Evolutionary conservation across 2,797 vertebrate genomes (phyloP).

Genomic region (Denticeps clupeoides): DNA sequence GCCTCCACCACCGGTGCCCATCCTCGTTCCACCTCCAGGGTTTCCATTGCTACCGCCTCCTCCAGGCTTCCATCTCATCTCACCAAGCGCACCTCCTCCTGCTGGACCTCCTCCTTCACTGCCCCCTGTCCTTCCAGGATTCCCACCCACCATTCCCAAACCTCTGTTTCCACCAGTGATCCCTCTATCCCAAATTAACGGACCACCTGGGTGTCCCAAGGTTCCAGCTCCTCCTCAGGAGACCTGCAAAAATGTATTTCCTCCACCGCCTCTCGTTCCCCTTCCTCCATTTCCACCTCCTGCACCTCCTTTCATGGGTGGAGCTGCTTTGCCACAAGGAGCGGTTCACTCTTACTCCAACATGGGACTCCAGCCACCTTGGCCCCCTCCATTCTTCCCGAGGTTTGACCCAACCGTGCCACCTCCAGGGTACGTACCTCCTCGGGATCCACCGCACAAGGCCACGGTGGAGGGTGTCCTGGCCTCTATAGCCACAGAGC

Average conservation of each 20-base stretch:
- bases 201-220: slow-evolving; percentile 55
- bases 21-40: slow-evolving; percentile 62
- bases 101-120: slow-evolving; percentile 52
- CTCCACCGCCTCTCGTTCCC: slow-evolving; percentile 42
- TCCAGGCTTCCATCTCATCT: slow-evolving; percentile 57
- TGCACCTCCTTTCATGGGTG: slow-evolving; percentile 50
- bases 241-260: too few relatives aligned
- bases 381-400: slow-evolving; percentile 62
- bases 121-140: slow-evolving; percentile 53
- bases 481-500: slow-evolving; percentile 71
- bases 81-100: slow-evolving; percentile 49
- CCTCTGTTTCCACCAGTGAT: slow-evolving; percentile 60
- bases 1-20: slow-evolving; percentile 49
- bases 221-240: slow-evolving; percentile 50
- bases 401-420: slow-evolving; percentile 81
- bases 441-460: slow-evolving; percentile 67
- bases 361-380: slow-evolving; percentile 43
- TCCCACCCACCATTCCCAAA: slow-evolving; percentile 59
- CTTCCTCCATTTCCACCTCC: slow-evolving; percentile 10
- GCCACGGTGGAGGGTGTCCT: slow-evolving; percentile 78
- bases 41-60: slow-evolving; percentile 56
- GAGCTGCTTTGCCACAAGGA: not conserved
- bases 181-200: slow-evolving; percentile 78
- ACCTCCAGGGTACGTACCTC: slow-evolving; percentile 65
- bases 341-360: too few relatives aligned